Conservation (phyloP, 2,113 vertebrate species). For the Silurus meridionalis region DNA sequence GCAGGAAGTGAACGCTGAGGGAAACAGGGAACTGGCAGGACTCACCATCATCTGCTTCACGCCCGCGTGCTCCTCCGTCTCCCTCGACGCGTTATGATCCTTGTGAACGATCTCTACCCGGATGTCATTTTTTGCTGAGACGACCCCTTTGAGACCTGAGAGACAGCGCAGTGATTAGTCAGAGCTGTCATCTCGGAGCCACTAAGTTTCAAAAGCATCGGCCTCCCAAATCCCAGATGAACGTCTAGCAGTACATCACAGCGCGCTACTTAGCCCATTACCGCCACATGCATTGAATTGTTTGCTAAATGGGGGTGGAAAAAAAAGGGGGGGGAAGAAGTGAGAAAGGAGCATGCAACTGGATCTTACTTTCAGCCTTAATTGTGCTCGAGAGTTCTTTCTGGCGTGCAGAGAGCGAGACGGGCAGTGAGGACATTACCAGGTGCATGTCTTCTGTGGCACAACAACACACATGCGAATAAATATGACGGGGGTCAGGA, state of each 20-base stretch:
- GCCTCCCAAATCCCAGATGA: constrained; percentile 15
- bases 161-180: constrained; percentile 48
- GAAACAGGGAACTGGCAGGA: constrained; percentile 35
- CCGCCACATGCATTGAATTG: constrained; percentile 16
- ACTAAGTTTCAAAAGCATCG: constrained; percentile 14
- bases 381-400: constrained; percentile 80
- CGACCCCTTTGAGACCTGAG: constrained; percentile 93
- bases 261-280: not conserved
- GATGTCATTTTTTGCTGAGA: constrained; percentile 95
- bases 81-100: constrained; percentile 85
- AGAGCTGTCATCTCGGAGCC: not conserved
- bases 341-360: constrained; percentile 61
- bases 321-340: not conserved
- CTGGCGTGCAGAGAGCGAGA: constrained; percentile 79
- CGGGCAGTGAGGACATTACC: constrained; percentile 81
- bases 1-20: constrained; percentile 8
- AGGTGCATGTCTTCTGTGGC: constrained; percentile 79
- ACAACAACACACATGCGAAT: constrained; percentile 67
- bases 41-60: constrained; percentile 99
- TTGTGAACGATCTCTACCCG: constrained; percentile 98
- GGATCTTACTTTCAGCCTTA: constrained; percentile 81
- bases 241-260: constrained; percentile 15
- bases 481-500: constrained; percentile 17
- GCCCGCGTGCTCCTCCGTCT: constrained; percentile 85
- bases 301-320: not conserved